A percentile compares a stretch with the other conserved stretches of the same genome.
Evolutionary conservation across 2,797 vertebrate species (phyloP).

Genomic region (Peromyscus nudipes): DNA sequence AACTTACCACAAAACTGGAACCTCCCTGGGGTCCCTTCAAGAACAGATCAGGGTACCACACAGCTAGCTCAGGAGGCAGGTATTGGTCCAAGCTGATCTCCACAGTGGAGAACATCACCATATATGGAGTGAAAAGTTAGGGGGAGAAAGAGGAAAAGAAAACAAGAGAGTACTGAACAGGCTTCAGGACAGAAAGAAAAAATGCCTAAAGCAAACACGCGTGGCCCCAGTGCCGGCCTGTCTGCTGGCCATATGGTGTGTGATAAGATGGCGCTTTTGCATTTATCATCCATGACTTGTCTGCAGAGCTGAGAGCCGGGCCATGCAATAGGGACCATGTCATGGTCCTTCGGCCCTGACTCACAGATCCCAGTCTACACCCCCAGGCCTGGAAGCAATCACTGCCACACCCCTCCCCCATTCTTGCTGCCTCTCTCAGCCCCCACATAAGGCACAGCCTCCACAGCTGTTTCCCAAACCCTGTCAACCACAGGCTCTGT

Average conservation of each 20-base stretch:
- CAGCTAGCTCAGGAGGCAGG: slow-evolving; percentile 27
- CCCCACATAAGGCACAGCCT: not conserved
- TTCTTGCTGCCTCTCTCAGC: not conserved
- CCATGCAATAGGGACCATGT: not conserved
- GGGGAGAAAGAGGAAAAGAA: not conserved
- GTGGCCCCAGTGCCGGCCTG: slow-evolving; percentile 6
- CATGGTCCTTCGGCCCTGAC: not conserved
- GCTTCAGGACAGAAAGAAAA: slow-evolving; percentile 57
- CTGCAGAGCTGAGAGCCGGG: not conserved
- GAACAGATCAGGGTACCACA: not conserved
- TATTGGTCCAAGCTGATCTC: not conserved
- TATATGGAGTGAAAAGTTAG: slow-evolving; percentile 75
- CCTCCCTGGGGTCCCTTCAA: not conserved
- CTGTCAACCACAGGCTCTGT: not conserved
- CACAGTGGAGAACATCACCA: slow-evolving; percentile 29
- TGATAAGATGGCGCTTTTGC: slow-evolving; percentile 58
- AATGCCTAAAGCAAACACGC: slow-evolving; percentile 69
- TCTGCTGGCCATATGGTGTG: slow-evolving; percentile 76
- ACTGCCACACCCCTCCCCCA: not conserved
- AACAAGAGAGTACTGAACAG: slow-evolving; percentile 44
- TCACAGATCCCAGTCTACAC: not conserved
- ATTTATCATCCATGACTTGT: slow-evolving; percentile 58
- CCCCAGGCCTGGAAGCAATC: not conserved
- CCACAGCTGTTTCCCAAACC: slow-evolving; percentile 59
- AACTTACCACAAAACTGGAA: not conserved